Evolutionary conservation across 1,140 invertebrate species (phyloP).

Genomic region (Ephestia elutella): DNA sequence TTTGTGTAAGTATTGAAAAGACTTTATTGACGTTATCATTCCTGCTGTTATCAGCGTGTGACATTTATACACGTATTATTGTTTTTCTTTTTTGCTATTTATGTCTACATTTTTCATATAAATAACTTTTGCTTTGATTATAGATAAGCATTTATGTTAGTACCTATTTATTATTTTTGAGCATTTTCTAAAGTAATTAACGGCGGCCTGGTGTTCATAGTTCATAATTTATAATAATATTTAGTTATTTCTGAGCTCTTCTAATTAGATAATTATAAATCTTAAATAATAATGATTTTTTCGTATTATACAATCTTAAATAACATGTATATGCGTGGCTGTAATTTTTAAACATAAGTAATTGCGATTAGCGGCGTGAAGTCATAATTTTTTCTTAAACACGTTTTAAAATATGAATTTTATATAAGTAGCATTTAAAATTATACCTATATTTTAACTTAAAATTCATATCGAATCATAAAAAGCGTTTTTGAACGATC

Average conservation of each 20-base stretch:
- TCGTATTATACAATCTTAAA: background rate
- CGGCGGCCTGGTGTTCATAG: background rate
- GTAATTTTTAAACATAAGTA: background rate
- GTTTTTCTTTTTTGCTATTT: background rate
- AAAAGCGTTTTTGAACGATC: no score
- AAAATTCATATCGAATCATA: background rate
- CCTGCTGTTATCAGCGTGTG: background rate
- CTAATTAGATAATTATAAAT: background rate
- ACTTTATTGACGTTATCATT: background rate
- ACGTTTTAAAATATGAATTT: background rate
- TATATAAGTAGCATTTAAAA: background rate
- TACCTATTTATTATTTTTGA: background rate
- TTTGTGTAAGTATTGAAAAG: background rate
- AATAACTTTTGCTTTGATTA: background rate
- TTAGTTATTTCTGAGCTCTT: background rate
- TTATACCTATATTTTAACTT: no score
- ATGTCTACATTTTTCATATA: background rate
- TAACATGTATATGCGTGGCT: background rate
- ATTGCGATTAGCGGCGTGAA: slow-evolving; percentile 64
- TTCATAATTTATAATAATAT: background rate
- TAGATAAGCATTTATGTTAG: background rate
- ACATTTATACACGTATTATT: background rate
- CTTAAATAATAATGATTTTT: background rate
- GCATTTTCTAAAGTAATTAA: background rate
- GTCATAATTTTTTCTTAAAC: background rate